phyloP scores from a whole-genome alignment of 2,888 invertebrate species.

The Drosophila lutescens region DNA sequence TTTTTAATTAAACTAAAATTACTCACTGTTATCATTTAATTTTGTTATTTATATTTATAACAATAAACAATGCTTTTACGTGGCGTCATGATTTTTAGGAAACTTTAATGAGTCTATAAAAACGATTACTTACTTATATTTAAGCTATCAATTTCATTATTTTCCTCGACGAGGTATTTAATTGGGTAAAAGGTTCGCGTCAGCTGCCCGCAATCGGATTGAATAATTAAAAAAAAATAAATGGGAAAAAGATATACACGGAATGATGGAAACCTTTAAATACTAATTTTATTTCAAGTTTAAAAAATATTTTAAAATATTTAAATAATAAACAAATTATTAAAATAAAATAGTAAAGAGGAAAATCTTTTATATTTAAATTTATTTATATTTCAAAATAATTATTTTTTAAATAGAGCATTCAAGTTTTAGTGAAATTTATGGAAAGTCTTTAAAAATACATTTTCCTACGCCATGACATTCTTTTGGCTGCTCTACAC shows the following conservation, averaged over 20 bases:
- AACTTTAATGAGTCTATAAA: not conserved
- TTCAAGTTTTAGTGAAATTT: not conserved
- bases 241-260: no score
- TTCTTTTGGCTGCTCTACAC: conserved; percentile 54
- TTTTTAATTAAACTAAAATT: conserved; percentile 1
- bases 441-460: conserved; percentile 2
- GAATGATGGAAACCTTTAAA: no score
- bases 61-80: not conserved
- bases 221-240: not conserved
- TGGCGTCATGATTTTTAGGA: no score
- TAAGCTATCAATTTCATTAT: not conserved
- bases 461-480: conserved; percentile 30
- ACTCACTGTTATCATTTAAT: not conserved
- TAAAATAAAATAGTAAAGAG: no score
- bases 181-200: not conserved
- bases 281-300: no score
- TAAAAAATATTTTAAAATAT: no score
- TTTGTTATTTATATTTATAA: not conserved
- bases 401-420: not conserved
- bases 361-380: no score
- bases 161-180: no score
- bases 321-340: no score
- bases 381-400: not conserved
- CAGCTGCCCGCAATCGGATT: conserved; percentile 3
- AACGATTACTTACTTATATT: not conserved